Evolutionary conservation across 2,113 vertebrate species (phyloP).

Genomic region (Epinephelus fuscoguttatus): DNA sequence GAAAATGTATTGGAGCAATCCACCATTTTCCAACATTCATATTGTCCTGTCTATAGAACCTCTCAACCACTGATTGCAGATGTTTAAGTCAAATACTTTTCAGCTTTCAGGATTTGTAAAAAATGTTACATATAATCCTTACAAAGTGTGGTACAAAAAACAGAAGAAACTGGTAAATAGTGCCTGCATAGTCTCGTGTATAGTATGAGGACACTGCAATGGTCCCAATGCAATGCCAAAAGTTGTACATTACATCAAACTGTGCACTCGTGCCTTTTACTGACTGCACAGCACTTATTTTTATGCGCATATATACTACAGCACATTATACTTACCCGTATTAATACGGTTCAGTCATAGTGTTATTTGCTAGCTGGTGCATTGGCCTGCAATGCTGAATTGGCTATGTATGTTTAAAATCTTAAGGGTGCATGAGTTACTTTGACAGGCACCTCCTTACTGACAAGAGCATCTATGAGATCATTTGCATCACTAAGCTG

Average conservation of each 20-base stretch:
- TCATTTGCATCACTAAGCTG: constrained; percentile 15
- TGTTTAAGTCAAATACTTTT: neutral
- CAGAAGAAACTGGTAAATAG: neutral
- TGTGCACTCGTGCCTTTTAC: neutral
- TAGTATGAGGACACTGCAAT: neutral
- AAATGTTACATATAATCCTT: neutral
- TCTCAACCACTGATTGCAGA: no score
- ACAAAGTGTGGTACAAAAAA: neutral
- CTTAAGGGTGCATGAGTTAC: neutral
- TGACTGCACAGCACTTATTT: neutral
- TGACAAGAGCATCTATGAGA: neutral
- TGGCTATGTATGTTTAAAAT: neutral
- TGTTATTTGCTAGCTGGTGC: neutral
- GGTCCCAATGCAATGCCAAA: neutral
- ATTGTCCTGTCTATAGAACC: no score
- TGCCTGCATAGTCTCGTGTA: neutral
- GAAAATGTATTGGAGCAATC: no score
- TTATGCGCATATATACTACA: neutral
- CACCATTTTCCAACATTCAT: no score
- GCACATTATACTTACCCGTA: neutral
- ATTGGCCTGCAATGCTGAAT: neutral
- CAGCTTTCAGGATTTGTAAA: neutral
- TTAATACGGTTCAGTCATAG: neutral
- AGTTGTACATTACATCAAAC: neutral
- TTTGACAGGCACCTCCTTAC: constrained; percentile 1